A percentile compares a stretch with the other conserved stretches of the same genome.
phyloP scores from a whole-genome alignment of 2,888 invertebrate genomes.

The Ctenicera cuprea region DNA sequence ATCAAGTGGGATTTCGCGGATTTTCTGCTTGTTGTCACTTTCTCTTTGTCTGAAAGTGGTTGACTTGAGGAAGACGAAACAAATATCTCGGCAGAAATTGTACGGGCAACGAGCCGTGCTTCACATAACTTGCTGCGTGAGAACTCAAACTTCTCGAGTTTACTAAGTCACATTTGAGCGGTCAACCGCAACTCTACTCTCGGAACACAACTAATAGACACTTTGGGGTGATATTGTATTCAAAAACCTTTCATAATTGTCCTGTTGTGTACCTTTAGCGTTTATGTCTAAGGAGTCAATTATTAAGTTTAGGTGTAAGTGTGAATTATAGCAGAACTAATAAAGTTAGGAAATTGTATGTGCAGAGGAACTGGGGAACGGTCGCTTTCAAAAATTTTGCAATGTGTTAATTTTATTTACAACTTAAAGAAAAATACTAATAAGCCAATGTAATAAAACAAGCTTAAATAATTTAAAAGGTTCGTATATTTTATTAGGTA shows the following conservation, averaged over 20 bases:
- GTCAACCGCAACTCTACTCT: slow-evolving; percentile 49
- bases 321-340: no score
- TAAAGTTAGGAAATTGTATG: no score
- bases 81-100: slow-evolving; percentile 31
- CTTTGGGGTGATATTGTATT: slow-evolving; percentile 32
- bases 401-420: no score
- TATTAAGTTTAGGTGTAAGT: no score
- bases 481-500: no score
- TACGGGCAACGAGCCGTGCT: slow-evolving; percentile 28
- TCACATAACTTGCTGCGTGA: slow-evolving; percentile 48
- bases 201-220: slow-evolving; percentile 43
- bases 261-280: not conserved
- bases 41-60: not conserved
- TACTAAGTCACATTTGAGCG: slow-evolving; percentile 52
- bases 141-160: slow-evolving; percentile 46
- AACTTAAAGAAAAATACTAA: no score
- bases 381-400: no score
- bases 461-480: no score
- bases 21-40: not conserved
- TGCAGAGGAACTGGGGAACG: no score
- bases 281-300: no score
- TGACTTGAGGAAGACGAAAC: not conserved
- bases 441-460: no score
- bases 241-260: slow-evolving; percentile 17
- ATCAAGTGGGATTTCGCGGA: not conserved